Base-by-base conservation (phyloP, 1,140 invertebrate genomes). In the Rhagoletis zephyria region DNA sequence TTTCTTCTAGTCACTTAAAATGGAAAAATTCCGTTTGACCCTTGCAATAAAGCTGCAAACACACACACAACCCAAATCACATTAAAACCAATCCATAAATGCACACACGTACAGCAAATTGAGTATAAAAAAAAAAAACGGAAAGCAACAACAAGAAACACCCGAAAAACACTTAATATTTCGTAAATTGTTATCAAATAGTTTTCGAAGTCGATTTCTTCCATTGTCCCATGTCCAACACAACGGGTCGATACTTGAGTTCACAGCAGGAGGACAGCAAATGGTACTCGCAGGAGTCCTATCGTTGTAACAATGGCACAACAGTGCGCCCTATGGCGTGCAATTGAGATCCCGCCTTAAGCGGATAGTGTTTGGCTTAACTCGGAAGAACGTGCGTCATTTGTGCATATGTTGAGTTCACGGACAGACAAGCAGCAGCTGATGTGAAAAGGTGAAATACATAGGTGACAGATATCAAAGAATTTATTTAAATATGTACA, bases 141-240 rank as follows among this genome's bases (percentile, higher is more conserved):
- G 12, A 63, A n/a, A n/a, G 16, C 16, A 16, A 30, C 48, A 30
- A 30, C 48, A 59, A 45, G 19, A n/a, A 16, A 56, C 51, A 81
- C 51, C 5, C 16, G 51, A 81, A 56, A 81, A 67, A 12, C 74
- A 81, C 74, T 81, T 81, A 81, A 81, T 56, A 81, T 56, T 81
- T 81, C 74, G 74, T 81, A 81, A 81, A 81, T 56, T 81, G 74
- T 81, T 81, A 81, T 81, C 48, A 81, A 81, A 81, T 81, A 56
- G 48, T 81, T 81, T 81, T 30, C 16, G 45, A 81, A 81, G 6
- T 81, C n/a, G 45, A 56, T 81, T 56, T 51, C 45, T 30, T 30
- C 30, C 30, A 30, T 30, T 30, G 45, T 48, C 16, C 45, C 12
- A 5, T 77, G 70, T 16, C 7, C 70, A 77, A 51, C 45, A 45